Conservation (phyloP, 2,888 invertebrate genomes). For the Creontiades dilutus region DNA sequence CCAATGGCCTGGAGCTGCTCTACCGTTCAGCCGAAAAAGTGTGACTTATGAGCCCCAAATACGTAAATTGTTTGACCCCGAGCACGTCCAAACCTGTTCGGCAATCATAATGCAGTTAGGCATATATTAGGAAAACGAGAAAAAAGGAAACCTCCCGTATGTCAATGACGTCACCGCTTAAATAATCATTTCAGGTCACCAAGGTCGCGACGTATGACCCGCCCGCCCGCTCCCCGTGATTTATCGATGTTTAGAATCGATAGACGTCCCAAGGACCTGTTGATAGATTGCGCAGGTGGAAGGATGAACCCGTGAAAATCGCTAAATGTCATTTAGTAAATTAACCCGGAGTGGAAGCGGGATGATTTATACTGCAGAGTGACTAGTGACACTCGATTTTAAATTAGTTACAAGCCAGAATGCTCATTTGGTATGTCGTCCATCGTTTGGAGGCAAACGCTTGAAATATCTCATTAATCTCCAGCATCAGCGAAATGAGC, state of each 20-base stretch:
- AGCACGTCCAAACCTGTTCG: conserved; percentile 30
- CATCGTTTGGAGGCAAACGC: conserved; percentile 58
- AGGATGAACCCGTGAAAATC: conserved; percentile 69
- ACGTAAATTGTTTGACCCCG: conserved; percentile 49
- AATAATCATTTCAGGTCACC: conserved; percentile 52
- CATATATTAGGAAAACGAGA: not conserved
- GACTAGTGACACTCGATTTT: conserved; percentile 70
- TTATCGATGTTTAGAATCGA: conserved; percentile 64
- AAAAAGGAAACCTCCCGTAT: not conserved
- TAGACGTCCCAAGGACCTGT: conserved; percentile 66
- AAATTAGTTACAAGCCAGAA: conserved; percentile 67
- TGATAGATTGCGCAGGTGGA: conserved; percentile 70
- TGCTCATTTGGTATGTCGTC: conserved; percentile 62
- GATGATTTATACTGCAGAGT: conserved; percentile 61
- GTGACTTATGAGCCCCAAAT: conserved; percentile 55
- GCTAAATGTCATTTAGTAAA: conserved; percentile 71
- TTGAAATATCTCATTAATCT: conserved; percentile 67
- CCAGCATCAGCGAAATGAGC: conserved; percentile 22
- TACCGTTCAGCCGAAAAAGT: conserved; percentile 4
- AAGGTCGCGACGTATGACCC: conserved; percentile 52
- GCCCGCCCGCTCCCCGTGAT: conserved; percentile 56
- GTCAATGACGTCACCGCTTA: conserved; percentile 48
- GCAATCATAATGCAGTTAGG: conserved; percentile 22
- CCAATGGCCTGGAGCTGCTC: conserved; percentile 31
- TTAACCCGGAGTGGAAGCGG: conserved; percentile 67